Evolutionary conservation across 2,888 invertebrate species (phyloP), one percentile per base, ranked within the genome.

Genomic region (Crepidodera aurea): DNA sequence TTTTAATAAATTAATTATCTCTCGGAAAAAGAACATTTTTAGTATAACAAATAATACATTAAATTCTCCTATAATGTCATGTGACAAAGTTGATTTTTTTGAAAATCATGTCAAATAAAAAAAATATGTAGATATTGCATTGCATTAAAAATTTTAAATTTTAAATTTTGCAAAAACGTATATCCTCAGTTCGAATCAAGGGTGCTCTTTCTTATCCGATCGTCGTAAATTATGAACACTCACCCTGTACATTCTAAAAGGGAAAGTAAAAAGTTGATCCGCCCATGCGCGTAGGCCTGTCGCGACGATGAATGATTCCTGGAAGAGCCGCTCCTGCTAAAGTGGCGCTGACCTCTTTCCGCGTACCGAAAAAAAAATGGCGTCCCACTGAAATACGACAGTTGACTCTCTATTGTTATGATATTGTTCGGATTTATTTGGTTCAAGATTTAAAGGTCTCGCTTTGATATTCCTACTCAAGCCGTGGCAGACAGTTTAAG

Each of bases 291-390:
- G 40, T 40, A 40, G 40, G 40, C 18, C 16, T 18, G 40, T 40
- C 40, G 40, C 40, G 40, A 40, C 27, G 8, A 50, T 64, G 62
- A 67, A 71, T 71, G 67, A 68, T 74, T 74, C 73, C 65, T 42
- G 62, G 74, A 74, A 74, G 62, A 53, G 70, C 73, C 74, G 73
- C 73, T 73, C 74, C 73, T 70, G 75, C 67, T 66, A 58, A 60
- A 61, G 69, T 72, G 74, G 75, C 72, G 73, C 73, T 75, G 74
- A 75, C 73, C 74, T 69, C 73, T 73, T 74, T 74, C 61, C 51
- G 61, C 57, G 66, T 58, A 29, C 37, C 50, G 68, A 65, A 62
- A 74, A 62, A 74, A 74, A 72, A 75, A 71, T 63, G 10, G n/a
- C 73, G 54, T 66, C 75, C 75, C 73, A 75, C 75, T 18, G 40